Evolutionary conservation across 2,797 vertebrate genomes (phyloP).

Genomic region (Notamacropus eugenii): DNA sequence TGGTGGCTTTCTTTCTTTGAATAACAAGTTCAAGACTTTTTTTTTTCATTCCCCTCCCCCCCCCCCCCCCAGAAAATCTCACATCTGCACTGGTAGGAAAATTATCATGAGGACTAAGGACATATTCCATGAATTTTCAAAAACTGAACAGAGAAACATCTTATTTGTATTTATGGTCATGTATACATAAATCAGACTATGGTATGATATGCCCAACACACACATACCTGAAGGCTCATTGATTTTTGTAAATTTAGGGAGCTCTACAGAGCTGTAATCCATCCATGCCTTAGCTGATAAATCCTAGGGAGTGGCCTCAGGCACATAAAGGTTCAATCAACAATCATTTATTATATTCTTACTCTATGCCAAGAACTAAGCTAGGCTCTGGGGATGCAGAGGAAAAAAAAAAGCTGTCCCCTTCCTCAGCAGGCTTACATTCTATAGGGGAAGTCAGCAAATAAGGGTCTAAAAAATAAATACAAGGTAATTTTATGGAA

Average conservation of each 20-base stretch:
- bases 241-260: not conserved
- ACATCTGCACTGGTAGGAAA: not conserved
- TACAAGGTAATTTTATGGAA: not conserved
- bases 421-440: not conserved
- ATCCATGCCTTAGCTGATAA: not conserved
- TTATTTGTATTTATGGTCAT: not conserved
- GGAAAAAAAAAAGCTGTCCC: not conserved
- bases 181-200: not conserved
- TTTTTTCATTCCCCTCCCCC: not conserved
- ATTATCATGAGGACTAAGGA: not conserved
- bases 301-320: not conserved
- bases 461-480: not conserved
- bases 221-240: not conserved
- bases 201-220: not conserved
- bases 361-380: not conserved
- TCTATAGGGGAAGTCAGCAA: not conserved
- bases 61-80: not conserved
- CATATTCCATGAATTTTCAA: not conserved
- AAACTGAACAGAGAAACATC: not conserved
- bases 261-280: not conserved
- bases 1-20: not conserved
- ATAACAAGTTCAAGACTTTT: not conserved
- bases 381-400: not conserved
- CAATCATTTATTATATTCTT: not conserved
- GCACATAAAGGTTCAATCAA: not conserved